Base-by-base conservation (phyloP, 2,113 vertebrate genomes). In the Amphiprion percula region DNA sequence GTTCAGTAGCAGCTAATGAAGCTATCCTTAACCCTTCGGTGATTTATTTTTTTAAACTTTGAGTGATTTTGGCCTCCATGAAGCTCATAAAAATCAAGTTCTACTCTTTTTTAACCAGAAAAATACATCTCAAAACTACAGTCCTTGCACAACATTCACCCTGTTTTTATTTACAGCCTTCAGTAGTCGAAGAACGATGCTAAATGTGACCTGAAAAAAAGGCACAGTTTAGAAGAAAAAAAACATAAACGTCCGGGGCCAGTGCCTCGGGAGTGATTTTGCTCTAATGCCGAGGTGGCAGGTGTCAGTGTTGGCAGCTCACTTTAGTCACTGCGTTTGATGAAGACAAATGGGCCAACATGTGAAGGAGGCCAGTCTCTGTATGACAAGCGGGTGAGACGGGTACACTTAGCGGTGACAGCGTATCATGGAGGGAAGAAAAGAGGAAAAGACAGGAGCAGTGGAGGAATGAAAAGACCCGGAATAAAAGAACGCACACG, bases 291-390 rank as follows among this genome's bases (percentile, higher is more conserved):
- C n/a, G 8, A 82, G 71, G 66, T 71, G 82, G 82, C 68, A 65
- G 50, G 19, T 60, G 46, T 78, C 56, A 0, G 9, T 9, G 50
- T 60, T 12, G 19, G 21, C 61, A 47, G 81, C 71, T 24, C 33
- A 39, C 63, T 52, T 4, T 2, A 30, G 19, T 70, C 50, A 17
- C 65, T 49, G 5, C 28, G 44, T 76, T n/a, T 82, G 88, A 86
- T 80, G 56, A 86, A 86, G 84, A 86, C 76, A 76, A 83, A 87
- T 79, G 79, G 62, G 12, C 30, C 44, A 52, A 68, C 47, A 37
- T 41, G 66, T 61, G 76, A 83, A 21, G 68, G 33, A 65, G 63
- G 70, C 63, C 80, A 64, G 6, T 70, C 54, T 46, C 10, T 14
- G 14, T 28, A 21, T 77, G 68, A 81, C 68, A 80, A 58, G 54